Evolutionary conservation across 2,888 invertebrate genomes (phyloP), one percentile per base, ranked within the genome.

Genomic region (Acronicta psi): DNA sequence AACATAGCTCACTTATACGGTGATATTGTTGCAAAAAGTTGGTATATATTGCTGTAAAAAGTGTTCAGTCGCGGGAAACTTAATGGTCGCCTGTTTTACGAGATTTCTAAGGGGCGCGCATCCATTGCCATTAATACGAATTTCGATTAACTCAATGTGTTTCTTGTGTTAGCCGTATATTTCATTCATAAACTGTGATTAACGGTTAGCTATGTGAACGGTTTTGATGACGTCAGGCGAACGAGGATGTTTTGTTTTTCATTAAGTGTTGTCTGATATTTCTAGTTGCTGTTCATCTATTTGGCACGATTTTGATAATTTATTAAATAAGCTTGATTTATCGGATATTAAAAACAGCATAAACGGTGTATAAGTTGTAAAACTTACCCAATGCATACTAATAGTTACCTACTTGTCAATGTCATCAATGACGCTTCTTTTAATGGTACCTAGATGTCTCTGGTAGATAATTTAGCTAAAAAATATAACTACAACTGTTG

Each of bases 1-100:
- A 88, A 87, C 86, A 87, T 83, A 82, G 80, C 84, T 72, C 81
- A 79, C 82, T 85, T 82, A 80, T 86, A 82, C 75, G 81, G 84
- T 78, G 78, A 84, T 87, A 85, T 85, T 83, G 81, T 77, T 72
- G 85, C 85, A 88, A 88, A 89, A 86, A 87, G 81, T 80, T 76
- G 58, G 62, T 78, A 71, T 77, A 77, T 66, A 75, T 73, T 66
- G 63, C 41, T 64, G 69, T 73, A 67, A 68, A 75, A 77, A 75
- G 63, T 46, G 45, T 68, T 60, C 59, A 63, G 59, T 60, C 50
- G 56, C 49, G 55, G 65, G 52, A 57, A 63, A 83, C 82, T 84
- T 87, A 88, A 85, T 87, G 82, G 80, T 61, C 69, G 59, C 75
- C 64, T 52, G 69, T 69, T 71, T 45, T 55, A 73, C 75, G 44